phyloP scores from a whole-genome alignment of 1,140 invertebrate species.

The Microplitis mediator region DNA sequence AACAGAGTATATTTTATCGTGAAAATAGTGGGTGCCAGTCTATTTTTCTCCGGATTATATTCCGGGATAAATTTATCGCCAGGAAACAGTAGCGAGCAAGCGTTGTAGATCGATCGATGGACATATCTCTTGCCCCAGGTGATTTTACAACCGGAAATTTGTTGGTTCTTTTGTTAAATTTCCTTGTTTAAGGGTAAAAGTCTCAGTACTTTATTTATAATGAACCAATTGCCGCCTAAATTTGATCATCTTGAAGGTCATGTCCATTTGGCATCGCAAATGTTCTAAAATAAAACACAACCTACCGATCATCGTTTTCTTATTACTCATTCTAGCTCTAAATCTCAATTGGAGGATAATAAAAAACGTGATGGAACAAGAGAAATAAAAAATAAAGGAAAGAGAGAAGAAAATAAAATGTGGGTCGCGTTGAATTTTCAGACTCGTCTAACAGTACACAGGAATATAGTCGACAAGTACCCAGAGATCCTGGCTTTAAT shows the following conservation, averaged over 20 bases:
- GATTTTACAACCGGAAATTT: not conserved
- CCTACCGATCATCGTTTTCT: not conserved
- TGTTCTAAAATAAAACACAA: too few relatives aligned
- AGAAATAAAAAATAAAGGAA: not conserved
- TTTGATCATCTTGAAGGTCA: too few relatives aligned
- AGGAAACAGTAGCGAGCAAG: not conserved
- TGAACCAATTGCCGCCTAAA: too few relatives aligned
- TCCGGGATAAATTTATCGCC: not conserved
- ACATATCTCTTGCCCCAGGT: not conserved
- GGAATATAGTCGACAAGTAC: not conserved
- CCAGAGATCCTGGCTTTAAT: not conserved
- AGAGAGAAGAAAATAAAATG: conserved; percentile 6
- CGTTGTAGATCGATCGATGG: not conserved
- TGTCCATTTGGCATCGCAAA: too few relatives aligned
- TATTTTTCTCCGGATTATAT: not conserved
- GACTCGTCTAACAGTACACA: conserved; percentile 2
- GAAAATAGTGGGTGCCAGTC: not conserved
- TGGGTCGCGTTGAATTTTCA: conserved; percentile 10
- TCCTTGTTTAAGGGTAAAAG: too few relatives aligned
- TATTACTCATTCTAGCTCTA: not conserved
- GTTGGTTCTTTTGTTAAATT: not conserved
- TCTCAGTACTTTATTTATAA: too few relatives aligned
- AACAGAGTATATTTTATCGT: not conserved
- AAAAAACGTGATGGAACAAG: not conserved
- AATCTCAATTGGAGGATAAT: not conserved